Conservation (phyloP, 2,797 vertebrate genomes). For the Aeoliscus strigatus region DNA sequence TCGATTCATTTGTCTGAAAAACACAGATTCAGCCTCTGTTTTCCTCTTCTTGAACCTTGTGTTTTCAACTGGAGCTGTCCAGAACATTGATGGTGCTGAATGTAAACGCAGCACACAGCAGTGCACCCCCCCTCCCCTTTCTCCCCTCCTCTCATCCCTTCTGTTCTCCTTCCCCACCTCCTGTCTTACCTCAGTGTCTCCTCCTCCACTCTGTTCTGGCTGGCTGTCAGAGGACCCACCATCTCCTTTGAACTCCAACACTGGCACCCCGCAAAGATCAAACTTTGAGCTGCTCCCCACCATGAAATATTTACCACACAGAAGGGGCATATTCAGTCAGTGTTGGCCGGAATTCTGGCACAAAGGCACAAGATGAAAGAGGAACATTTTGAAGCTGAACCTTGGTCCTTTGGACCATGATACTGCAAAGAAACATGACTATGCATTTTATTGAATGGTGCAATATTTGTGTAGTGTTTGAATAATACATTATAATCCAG, state of each 20-base stretch:
- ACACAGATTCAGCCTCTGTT: too few relatives aligned
- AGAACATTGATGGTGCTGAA: constrained; percentile 62
- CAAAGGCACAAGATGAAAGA: constrained; percentile 64
- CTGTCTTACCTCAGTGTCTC: constrained; percentile 31
- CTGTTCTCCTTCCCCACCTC: constrained; percentile 17
- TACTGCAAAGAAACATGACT: constrained; percentile 37
- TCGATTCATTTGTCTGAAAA: too few relatives aligned
- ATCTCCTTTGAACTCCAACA: constrained; percentile 71
- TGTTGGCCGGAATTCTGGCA: constrained; percentile 49
- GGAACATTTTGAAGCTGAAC: constrained; percentile 43
- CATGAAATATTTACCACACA: constrained; percentile 74
- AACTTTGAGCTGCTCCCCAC: constrained; percentile 61
- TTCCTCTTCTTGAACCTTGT: too few relatives aligned
- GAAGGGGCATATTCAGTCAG: constrained; percentile 62
- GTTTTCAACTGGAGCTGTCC: constrained; percentile 57
- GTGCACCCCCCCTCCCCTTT: constrained; percentile 8
- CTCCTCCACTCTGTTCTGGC: constrained; percentile 49
- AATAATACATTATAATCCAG: constrained; percentile 43
- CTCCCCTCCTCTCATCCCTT: constrained; percentile 6
- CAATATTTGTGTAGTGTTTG: constrained; percentile 44
- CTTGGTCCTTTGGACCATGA: constrained; percentile 6
- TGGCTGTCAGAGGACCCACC: constrained; percentile 62
- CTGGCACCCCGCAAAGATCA: constrained; percentile 67
- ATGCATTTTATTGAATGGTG: constrained; percentile 48
- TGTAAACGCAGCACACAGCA: constrained; percentile 33